A percentile compares a stretch with the other conserved stretches of the same genome.
These are phyloP conservation scores for Drosophila aldrichi DNA, from an alignment of 2,888 invertebrate genomes.

Conservation along the genomic window DNA sequence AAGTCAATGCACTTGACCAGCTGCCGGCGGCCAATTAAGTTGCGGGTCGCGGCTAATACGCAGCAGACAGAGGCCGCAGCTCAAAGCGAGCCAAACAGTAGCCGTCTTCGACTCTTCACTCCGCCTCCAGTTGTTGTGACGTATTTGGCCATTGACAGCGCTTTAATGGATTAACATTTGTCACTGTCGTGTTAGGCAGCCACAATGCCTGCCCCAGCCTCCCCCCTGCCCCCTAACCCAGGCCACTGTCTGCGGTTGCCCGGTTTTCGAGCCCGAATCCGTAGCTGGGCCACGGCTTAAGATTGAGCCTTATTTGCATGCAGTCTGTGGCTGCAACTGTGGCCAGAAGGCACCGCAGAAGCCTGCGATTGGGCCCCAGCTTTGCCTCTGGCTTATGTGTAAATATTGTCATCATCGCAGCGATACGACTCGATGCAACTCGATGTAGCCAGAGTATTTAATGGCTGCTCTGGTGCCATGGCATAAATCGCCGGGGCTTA, in stretches of 20 bases:
- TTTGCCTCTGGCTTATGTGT: conserved; percentile 36
- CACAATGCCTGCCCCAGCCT: conserved; percentile 62
- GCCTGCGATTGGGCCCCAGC: conserved; percentile 13
- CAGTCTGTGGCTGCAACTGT: conserved; percentile 10
- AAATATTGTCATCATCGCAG: conserved; percentile 48
- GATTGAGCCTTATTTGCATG: conserved; percentile 51
- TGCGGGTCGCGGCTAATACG: conserved; percentile 58
- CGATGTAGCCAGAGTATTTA: conserved; percentile 3
- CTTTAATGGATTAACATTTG: conserved; percentile 84
- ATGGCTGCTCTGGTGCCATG: background rate
- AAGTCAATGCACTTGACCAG: conserved; percentile 65
- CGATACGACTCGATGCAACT: conserved; percentile 6
- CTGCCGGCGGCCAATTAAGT: conserved; percentile 69
- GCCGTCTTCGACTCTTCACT: conserved; percentile 22
- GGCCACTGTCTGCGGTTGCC: conserved; percentile 2
- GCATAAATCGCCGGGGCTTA: conserved; percentile 8
- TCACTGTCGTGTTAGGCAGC: conserved; percentile 81
- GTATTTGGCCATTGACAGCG: conserved; percentile 84
- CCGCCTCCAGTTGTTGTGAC: conserved; percentile 65
- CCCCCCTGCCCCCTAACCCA: conserved; percentile 23
- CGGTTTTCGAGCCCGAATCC: background rate
- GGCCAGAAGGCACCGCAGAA: conserved; percentile 24
- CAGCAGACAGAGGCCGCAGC: conserved; percentile 10
- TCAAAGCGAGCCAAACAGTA: conserved; percentile 42
- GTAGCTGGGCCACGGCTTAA: background rate